Evolutionary conservation across 2,113 vertebrate species (phyloP), one percentile per base, ranked within the genome.

Genomic region (Cromileptes altivelis): DNA sequence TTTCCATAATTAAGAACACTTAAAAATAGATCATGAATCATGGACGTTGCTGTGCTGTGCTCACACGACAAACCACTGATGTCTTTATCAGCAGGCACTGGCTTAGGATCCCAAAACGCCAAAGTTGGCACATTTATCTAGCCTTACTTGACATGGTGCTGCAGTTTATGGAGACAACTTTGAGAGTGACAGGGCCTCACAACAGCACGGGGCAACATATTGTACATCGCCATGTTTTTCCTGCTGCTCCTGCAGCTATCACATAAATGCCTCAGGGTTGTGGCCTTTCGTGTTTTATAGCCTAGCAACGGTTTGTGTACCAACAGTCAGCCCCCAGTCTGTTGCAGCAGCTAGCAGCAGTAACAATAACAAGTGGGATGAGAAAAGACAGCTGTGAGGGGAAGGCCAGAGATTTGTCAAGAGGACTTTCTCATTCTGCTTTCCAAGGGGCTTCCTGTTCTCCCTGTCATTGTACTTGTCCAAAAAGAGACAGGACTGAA

Each of bases 291-390:
- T 67, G 70, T 75, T 92, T 93, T 73, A 90, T 72, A 63, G 75
- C 93, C 89, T 92, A 91, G 93, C 93, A 94, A 95, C 93, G 1
- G 75, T 62, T 55, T 61, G 91, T 93, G 88, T 89, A 91, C 81
- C 90, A 93, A 94, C 89, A 93, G 71, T 42, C 74, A 65, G 45
- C 52, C 61, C 37, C 17, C 23, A 14, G 81, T 63, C 70, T 67
- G 62, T 13, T 60, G 80, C 71, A 70, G 82, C 61, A 58, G 67
- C 52, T 47, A 71, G 57, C 63, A 67, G 84, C 82, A 58, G 81
- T 85, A 90, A 92, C 91, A 90, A 91, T 83, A 91, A 94, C 89
- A 92, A 78, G 68, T 17, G 15, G 62, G 86, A 90, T 70, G 87
- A 89, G 80, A 80, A 75, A 58, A 85, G 91, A 93, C 93, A 94